Percentiles rank a stretch among this genome's conserved stretches.
Conservation (phyloP, 2,113 vertebrate genomes). For the Notarius lentiginosus region DNA sequence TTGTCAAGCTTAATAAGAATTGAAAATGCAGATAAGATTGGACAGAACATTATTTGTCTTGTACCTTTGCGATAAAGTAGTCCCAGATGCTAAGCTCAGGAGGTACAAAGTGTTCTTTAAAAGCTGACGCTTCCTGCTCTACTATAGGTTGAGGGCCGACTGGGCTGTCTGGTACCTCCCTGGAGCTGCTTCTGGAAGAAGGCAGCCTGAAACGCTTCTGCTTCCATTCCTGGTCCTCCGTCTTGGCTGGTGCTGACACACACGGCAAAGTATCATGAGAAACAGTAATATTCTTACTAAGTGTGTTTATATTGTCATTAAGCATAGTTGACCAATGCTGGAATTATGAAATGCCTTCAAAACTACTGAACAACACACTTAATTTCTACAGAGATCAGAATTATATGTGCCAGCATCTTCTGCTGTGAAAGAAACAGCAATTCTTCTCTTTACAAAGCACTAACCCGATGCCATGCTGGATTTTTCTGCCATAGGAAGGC, state of each 20-base stretch:
- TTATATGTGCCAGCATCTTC: neutral
- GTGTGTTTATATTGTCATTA: neutral
- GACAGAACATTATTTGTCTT: neutral
- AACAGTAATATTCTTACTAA: neutral
- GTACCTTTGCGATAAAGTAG: constrained; percentile 96
- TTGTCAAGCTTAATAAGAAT: neutral
- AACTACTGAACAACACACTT: neutral
- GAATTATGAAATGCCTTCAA: neutral
- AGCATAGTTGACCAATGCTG: neutral
- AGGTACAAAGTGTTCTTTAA: constrained; percentile 88
- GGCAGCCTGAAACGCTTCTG: constrained; percentile 71
- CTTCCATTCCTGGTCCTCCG: constrained; percentile 77
- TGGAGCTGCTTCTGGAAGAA: constrained; percentile 76
- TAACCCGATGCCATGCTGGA: constrained; percentile 75
- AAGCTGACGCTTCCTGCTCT: constrained; percentile 73
- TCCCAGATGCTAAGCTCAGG: constrained; percentile 99
- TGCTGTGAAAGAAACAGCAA: neutral
- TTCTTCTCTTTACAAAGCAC: constrained; percentile 49
- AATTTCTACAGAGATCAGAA: neutral
- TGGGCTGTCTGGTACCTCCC: constrained; percentile 69
- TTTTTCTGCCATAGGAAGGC: constrained; percentile 68
- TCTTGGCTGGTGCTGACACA: constrained; percentile 65
- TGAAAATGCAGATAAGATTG: neutral
- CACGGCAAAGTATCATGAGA: neutral
- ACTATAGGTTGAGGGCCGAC: constrained; percentile 64